A percentile compares a stretch with the other conserved stretches of the same genome.
These are phyloP conservation scores for Otolemur crassicaudatus DNA, from an alignment of 2,797 vertebrate genomes.

Conservation along the genomic window DNA sequence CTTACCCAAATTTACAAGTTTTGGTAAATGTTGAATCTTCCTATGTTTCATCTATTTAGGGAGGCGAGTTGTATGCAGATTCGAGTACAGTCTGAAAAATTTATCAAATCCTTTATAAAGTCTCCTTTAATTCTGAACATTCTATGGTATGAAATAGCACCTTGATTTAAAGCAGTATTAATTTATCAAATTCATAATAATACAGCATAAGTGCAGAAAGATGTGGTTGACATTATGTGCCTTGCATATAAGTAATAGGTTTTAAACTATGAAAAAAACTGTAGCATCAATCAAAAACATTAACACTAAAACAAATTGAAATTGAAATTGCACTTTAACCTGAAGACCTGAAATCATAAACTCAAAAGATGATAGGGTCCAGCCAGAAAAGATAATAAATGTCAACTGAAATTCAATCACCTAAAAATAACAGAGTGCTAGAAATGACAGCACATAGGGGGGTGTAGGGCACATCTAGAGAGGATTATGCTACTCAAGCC, in stretches of 20 bases:
- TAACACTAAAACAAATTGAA: not conserved
- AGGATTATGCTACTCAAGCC: fast-evolving
- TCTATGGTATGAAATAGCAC: not conserved
- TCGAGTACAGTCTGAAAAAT: not conserved
- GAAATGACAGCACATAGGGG: not conserved
- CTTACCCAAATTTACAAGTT: not conserved
- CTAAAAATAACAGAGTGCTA: not conserved
- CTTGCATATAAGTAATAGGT: not conserved
- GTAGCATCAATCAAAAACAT: not conserved
- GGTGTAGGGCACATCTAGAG: not conserved
- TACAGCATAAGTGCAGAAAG: not conserved
- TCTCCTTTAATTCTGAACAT: not conserved
- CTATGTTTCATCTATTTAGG: not conserved
- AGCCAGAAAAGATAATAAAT: not conserved
- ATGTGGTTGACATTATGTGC: not conserved
- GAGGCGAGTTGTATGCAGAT: not conserved
- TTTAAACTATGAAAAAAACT: not conserved
- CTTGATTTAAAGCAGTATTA: not conserved
- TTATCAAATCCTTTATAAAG: not conserved
- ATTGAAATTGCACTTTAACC: not conserved
- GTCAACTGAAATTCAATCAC: not conserved
- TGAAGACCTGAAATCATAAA: not conserved
- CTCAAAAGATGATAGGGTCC: not conserved
- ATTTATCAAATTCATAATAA: not conserved
- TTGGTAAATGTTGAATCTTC: not conserved